Evolutionary conservation across 1,140 invertebrate species (phyloP), one percentile per base, ranked within the genome.

Genomic region (Drosophila willistoni): DNA sequence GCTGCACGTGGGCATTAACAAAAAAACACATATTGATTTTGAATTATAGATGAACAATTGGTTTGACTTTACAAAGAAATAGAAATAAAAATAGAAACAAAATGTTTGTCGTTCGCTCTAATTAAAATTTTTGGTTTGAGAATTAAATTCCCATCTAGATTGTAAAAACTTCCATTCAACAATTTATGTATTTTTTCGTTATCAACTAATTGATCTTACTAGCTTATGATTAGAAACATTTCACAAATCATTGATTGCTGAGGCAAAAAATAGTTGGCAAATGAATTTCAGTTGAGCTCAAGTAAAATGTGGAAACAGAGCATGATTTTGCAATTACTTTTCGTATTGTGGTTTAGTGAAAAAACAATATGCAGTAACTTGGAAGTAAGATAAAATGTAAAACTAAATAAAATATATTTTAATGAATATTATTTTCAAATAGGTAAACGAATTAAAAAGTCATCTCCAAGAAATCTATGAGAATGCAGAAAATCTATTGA

Each of bases 41-140:
- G 17, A 10, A 22, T 47, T 10, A 12, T 36, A 36, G 34, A 12
- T 36, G 34, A 19, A 47, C 14, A 34, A 34, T 47, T 47, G 9
- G 7, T 47, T 44, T 44, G n/a, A 44, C 14, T 17, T 2, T 44
- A 19, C 3, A 7, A 42, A 42, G 36, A 6, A 25, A 25, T 0
- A 25, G 1, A 19, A 19, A 19, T 0, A 25, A 25, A 25, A 25
- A 25, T 5, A 5, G 5, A 25, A 25, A 25, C 29, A 29, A 29
- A 29, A 29, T 33, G 3, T 55, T 63, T 19, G 36, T 41, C 57
- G 33, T 41, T 65, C 34, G 47, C 39, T 65, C 39, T 33, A 63
- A 71, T 73, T 69, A 60, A 41, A 54, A 60, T 69, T 71, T 51
- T 39, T 10, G 34, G 5, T 70, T 70, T 33, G 9, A 34, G 34